These are phyloP conservation scores for Mormyrus lacerda DNA, from an alignment of 2,113 vertebrate species.

Conservation along the genomic window DNA sequence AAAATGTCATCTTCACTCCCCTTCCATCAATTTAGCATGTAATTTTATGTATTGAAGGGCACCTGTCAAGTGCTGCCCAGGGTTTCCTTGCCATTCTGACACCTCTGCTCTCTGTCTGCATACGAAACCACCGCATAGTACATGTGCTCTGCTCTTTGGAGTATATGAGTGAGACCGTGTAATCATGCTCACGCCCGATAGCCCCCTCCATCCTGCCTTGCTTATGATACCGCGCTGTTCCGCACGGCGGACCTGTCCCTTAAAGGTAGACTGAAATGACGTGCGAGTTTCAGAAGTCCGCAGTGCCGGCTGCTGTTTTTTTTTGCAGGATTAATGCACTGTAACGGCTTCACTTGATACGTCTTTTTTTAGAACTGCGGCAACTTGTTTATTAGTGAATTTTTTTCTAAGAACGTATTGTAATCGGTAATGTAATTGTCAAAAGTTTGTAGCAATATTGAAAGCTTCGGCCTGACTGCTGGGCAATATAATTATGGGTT, in stretches of 20 bases:
- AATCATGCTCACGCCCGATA: background rate
- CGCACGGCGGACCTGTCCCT: background rate
- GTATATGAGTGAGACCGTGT: background rate
- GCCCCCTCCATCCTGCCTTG: background rate
- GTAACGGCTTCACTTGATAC: background rate
- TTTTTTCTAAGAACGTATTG: background rate
- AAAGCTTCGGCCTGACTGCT: background rate
- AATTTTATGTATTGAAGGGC: background rate
- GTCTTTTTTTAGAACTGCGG: background rate
- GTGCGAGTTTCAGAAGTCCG: background rate
- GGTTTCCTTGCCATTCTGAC: background rate
- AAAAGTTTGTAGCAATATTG: background rate
- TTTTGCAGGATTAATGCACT: background rate
- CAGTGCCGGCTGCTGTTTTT: background rate
- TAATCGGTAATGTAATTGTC: background rate
- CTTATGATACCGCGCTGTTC: background rate
- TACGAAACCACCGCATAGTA: background rate
- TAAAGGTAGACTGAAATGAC: background rate
- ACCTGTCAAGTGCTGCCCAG: background rate
- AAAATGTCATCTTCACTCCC: background rate
- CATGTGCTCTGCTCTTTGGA: background rate
- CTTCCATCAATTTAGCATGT: background rate
- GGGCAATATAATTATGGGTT: background rate
- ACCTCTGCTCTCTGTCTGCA: background rate
- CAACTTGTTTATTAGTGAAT: background rate